A percentile compares a stretch with the other conserved stretches of the same genome.
These are phyloP conservation scores for Gastracanthus pulcherrimus DNA, from an alignment of 2,888 invertebrate genomes.

Conservation along the genomic window DNA sequence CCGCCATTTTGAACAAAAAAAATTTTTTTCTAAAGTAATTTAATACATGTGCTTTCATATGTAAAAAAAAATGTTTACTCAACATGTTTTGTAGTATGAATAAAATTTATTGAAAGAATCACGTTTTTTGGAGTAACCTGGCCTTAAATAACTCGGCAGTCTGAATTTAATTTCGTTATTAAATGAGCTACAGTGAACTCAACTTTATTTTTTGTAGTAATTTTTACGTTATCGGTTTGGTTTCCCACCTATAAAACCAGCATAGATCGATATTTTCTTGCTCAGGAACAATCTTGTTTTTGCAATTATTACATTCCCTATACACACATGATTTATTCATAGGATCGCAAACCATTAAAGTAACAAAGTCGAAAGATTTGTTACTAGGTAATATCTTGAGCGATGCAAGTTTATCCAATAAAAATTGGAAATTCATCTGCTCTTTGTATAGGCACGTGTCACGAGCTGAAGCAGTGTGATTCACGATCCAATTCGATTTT, in stretches of 20 bases:
- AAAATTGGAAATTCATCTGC: constrained; percentile 43
- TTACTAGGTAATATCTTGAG: constrained; percentile 34
- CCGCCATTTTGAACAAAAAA: too few relatives aligned
- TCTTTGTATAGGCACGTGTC: too few relatives aligned
- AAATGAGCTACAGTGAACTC: constrained; percentile 38
- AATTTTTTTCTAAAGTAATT: too few relatives aligned
- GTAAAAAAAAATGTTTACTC: too few relatives aligned
- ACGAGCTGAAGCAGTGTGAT: constrained; percentile 3
- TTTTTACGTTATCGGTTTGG: too few relatives aligned
- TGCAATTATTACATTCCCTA: constrained; percentile 39
- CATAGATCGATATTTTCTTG: constrained; percentile 16
- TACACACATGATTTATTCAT: constrained; percentile 28
- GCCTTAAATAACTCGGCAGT: constrained; percentile 20
- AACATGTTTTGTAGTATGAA: too few relatives aligned
- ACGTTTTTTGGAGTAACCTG: too few relatives aligned
- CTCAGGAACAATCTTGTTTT: constrained; percentile 15
- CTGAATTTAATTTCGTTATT: constrained; percentile 31
- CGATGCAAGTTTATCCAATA: constrained; percentile 31
- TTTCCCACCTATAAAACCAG: constrained; percentile 44
- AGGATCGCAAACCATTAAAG: constrained; percentile 15
- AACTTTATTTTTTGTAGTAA: too few relatives aligned
- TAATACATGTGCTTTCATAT: too few relatives aligned
- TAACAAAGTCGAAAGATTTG: constrained; percentile 9
- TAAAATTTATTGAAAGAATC: too few relatives aligned
- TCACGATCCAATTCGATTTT: constrained; percentile 47